These are phyloP conservation scores for Aselliscus stoliczkanus DNA, from an alignment of 2,797 vertebrate species.

Conservation along the genomic window DNA sequence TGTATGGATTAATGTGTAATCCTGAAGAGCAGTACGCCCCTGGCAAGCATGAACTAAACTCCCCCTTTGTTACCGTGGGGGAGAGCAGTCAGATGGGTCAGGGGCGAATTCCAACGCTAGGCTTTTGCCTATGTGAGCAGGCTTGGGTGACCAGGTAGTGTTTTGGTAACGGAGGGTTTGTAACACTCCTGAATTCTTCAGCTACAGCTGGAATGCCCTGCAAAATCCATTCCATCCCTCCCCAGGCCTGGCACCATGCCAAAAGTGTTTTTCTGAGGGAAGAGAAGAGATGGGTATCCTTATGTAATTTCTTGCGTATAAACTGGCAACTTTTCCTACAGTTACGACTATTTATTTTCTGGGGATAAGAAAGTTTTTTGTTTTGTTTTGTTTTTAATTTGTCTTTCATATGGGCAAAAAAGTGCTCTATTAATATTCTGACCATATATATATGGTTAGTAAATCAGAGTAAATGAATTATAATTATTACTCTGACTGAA, in stretches of 20 bases:
- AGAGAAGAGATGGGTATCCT: not conserved
- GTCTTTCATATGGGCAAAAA: not conserved
- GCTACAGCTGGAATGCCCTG: not conserved
- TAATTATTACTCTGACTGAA: not conserved
- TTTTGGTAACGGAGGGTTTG: not conserved
- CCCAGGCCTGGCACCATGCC: not conserved
- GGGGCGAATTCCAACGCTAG: not conserved
- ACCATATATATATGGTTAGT: not conserved
- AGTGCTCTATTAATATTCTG: not conserved
- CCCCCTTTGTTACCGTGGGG: not conserved
- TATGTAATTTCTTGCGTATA: not conserved
- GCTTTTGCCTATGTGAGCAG: not conserved
- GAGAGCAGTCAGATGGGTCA: not conserved
- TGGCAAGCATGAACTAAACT: constrained; percentile 7
- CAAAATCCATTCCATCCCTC: not conserved
- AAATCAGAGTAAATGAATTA: not conserved
- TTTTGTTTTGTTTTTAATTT: not conserved
- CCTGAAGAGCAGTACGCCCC: not conserved
- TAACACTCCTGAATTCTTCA: constrained; percentile 37
- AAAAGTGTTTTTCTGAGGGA: not conserved
- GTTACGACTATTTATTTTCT: constrained; percentile 55
- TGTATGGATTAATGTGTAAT: constrained; percentile 46
- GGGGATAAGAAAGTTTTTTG: constrained; percentile 37
- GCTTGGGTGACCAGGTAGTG: not conserved
- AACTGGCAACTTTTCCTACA: constrained; percentile 11